Evolutionary conservation across 2,797 vertebrate genomes (phyloP).

Genomic region (Ceryle rudis): DNA sequence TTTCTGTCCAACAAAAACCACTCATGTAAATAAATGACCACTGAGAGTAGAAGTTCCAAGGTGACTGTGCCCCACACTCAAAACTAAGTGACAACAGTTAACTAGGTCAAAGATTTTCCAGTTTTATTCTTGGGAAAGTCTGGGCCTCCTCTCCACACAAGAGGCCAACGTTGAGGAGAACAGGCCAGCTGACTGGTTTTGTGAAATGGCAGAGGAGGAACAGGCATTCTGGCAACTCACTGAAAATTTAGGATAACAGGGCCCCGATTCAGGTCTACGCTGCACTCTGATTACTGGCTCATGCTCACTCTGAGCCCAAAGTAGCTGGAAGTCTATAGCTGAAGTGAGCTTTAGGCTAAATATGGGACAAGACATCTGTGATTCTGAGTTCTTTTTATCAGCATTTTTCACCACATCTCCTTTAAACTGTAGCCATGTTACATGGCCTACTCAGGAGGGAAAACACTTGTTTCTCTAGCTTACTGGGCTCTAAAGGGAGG

Average conservation of each 20-base stretch:
- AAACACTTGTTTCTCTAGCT: not conserved
- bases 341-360: not conserved
- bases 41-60: not conserved
- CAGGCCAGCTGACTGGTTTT: not conserved
- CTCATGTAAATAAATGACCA: not conserved
- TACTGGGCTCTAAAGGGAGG: not conserved
- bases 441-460: not conserved
- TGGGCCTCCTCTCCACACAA: not conserved
- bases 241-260: not conserved
- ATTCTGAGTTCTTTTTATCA: not conserved
- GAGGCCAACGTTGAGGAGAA: not conserved
- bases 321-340: not conserved
- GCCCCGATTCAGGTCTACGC: not conserved
- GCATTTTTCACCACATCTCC: not conserved
- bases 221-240: not conserved
- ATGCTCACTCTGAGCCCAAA: not conserved
- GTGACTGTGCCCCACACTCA: not conserved
- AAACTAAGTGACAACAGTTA: not conserved
- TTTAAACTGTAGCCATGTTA: not conserved
- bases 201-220: not conserved
- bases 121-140: not conserved
- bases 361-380: not conserved
- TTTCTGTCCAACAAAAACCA: not conserved
- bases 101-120: not conserved
- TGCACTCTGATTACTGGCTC: not conserved